Evolutionary conservation across 2,113 vertebrate genomes (phyloP), one percentile per base, ranked within the genome.

Genomic region (Brienomyrus longianalis): DNA sequence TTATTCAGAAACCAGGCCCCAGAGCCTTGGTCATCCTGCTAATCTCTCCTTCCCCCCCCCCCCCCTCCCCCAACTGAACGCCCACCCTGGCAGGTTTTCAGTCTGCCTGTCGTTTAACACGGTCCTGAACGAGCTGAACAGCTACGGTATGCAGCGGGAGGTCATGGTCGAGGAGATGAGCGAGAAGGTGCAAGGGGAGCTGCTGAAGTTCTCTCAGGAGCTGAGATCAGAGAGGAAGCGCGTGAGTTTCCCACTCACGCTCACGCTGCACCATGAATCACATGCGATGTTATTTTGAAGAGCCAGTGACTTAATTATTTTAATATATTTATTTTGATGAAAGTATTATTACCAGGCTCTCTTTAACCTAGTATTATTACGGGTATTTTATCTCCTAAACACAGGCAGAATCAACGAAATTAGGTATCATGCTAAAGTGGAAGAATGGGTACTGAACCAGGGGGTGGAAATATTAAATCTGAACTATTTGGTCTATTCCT

Each of bases 151-250:
- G 93, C 98, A 99, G 91, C 96, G 98, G 93, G 98, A 99, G 96
- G 97, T 99, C 80, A 98, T 99, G 93, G 98, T 98, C 10, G 98
- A 99, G 95, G 98, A 99, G 95, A 97, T 99, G 97, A 97, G 96
- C 13, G 97, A 99, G 93, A 96, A 96, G 95, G 98, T 99, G 39
- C 99, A 98, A 5, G 97, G 97, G 15, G 98, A 99, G 95, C 93
- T 99, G 95, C 97, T 99, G 97, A 97, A 96, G 95, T 99, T 99
- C 52, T 96, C 97, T 91, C 97, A 97, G 84, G 98, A 99, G 89
- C 96, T 99, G 77, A 99, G 98, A 95, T 95, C 96, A 0, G 98
- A 99, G 94, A 95, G 98, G 89, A 99, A 99, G 96, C 97, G 98
- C 90, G 98, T 99, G 97, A 97, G 95, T 96, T 51, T 17, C 0